A percentile compares a stretch with the other conserved stretches of the same genome.
phyloP scores from a whole-genome alignment of 2,888 invertebrate genomes.

The Dasysyrphus albostriatus region DNA sequence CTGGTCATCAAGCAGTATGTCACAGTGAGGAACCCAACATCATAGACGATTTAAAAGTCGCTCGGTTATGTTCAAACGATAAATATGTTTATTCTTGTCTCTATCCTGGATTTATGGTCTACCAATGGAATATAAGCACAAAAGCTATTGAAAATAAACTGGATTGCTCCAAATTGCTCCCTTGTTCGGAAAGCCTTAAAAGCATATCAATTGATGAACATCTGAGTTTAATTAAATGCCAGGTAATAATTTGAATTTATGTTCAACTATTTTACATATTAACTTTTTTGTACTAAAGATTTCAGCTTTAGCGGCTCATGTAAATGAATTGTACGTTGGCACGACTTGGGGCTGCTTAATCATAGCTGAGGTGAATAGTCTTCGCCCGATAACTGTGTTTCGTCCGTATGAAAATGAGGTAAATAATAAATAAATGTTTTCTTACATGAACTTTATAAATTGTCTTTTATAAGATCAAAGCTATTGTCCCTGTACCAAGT shows the following conservation, averaged over 20 bases:
- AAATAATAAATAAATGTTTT: constrained; percentile 72
- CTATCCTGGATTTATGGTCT: constrained; percentile 94
- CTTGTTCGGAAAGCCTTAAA: constrained; percentile 95
- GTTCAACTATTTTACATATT: not conserved
- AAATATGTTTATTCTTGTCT: constrained; percentile 91
- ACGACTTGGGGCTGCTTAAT: constrained; percentile 98
- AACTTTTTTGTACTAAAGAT: constrained; percentile 77
- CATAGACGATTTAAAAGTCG: constrained; percentile 85
- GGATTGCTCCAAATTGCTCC: constrained; percentile 96
- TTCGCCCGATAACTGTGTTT: constrained; percentile 96
- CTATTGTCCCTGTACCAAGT: constrained; percentile 86
- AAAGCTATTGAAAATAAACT: constrained; percentile 90
- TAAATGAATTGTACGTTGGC: constrained; percentile 92
- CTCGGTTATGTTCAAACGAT: constrained; percentile 88
- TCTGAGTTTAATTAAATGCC: constrained; percentile 90
- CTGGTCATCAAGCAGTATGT: constrained; percentile 88
- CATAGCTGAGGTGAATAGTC: constrained; percentile 91
- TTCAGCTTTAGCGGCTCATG: constrained; percentile 86
- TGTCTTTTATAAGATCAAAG: constrained; percentile 84
- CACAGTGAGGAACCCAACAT: constrained; percentile 85
- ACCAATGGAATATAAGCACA: constrained; percentile 91
- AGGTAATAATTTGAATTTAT: constrained; percentile 84
- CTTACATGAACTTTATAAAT: not conserved
- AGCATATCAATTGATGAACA: constrained; percentile 96
- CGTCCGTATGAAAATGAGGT: constrained; percentile 95